These are phyloP conservation scores for Selene dorsalis DNA, from an alignment of 2,797 vertebrate species.

Conservation along the genomic window DNA sequence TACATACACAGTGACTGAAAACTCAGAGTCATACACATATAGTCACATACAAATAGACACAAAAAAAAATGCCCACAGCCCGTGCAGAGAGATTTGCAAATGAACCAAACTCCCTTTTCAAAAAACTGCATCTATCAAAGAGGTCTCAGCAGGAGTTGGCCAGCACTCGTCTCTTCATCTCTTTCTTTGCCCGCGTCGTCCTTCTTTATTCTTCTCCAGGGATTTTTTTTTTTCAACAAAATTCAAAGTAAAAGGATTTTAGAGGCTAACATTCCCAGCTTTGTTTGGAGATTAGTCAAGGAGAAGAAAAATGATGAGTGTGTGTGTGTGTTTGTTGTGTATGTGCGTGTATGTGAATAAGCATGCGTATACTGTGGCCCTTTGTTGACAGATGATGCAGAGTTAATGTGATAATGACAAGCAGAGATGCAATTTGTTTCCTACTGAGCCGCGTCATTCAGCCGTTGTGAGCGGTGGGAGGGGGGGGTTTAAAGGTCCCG, in stretches of 20 bases:
- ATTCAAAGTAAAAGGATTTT: slow-evolving; percentile 73
- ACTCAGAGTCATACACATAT: slow-evolving; percentile 14
- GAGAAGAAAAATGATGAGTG: slow-evolving; percentile 57
- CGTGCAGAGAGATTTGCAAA: slow-evolving; percentile 61
- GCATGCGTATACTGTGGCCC: slow-evolving; percentile 30
- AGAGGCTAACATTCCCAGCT: slow-evolving; percentile 70
- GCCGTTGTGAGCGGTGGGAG: slow-evolving; percentile 15
- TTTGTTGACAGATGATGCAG: slow-evolving; percentile 72
- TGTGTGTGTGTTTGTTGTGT: slow-evolving; percentile 10
- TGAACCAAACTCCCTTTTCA: slow-evolving; percentile 60
- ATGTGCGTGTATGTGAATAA: slow-evolving; percentile 18
- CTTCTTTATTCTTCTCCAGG: slow-evolving; percentile 59
- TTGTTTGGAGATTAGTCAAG: slow-evolving; percentile 77
- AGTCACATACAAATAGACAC: slow-evolving; percentile 46
- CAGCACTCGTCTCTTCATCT: slow-evolving; percentile 59
- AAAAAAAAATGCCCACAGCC: slow-evolving; percentile 39
- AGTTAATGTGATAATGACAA: slow-evolving; percentile 76
- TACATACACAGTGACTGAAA: slow-evolving; percentile 10
- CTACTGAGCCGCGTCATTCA: slow-evolving; percentile 49
- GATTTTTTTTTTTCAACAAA: slow-evolving; percentile 53
- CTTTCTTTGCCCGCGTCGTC: slow-evolving; percentile 55
- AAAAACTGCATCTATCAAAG: slow-evolving; percentile 70
- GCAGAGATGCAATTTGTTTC: slow-evolving; percentile 73
- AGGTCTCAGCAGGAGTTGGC: slow-evolving; percentile 71
- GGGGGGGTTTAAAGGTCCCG: slow-evolving; percentile 63